phyloP scores from a whole-genome alignment of 2,888 invertebrate species.

The Synergus umbraculus region DNA sequence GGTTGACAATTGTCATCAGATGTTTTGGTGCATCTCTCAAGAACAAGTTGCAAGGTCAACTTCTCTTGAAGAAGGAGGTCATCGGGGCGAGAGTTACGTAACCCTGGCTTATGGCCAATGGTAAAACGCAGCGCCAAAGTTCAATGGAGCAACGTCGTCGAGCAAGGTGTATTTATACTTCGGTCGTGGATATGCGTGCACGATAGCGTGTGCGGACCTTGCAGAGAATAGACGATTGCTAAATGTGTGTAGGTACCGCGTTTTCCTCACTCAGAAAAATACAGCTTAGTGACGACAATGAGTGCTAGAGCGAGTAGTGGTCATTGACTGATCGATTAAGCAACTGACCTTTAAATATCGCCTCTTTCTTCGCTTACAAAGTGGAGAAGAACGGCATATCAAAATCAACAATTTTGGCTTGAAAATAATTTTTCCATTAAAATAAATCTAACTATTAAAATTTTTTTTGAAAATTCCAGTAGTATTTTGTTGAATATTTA shows the following conservation, averaged over 20 bases:
- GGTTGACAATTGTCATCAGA: conserved; percentile 6
- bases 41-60: conserved; percentile 72
- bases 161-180: conserved; percentile 70
- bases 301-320: not conserved
- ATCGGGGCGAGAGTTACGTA: conserved; percentile 72
- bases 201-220: conserved; percentile 65
- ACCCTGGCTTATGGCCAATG: conserved; percentile 72
- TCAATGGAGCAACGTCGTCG: conserved; percentile 75
- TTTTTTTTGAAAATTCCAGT: no score
- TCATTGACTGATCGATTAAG: conserved; percentile 35
- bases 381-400: not conserved
- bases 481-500: no score
- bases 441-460: no score
- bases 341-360: conserved; percentile 1
- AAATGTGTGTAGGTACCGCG: conserved; percentile 57
- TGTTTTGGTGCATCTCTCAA: conserved; percentile 51
- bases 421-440: no score
- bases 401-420: no score
- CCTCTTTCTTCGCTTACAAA: not conserved
- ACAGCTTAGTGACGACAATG: not conserved
- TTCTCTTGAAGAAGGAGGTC: conserved; percentile 70
- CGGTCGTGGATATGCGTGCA: conserved; percentile 59
- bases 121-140: conserved; percentile 72
- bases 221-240: conserved; percentile 70
- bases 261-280: conserved; percentile 33